Base-by-base conservation (phyloP, 1,140 invertebrate genomes). In the Acromyrmex charruanus region DNA sequence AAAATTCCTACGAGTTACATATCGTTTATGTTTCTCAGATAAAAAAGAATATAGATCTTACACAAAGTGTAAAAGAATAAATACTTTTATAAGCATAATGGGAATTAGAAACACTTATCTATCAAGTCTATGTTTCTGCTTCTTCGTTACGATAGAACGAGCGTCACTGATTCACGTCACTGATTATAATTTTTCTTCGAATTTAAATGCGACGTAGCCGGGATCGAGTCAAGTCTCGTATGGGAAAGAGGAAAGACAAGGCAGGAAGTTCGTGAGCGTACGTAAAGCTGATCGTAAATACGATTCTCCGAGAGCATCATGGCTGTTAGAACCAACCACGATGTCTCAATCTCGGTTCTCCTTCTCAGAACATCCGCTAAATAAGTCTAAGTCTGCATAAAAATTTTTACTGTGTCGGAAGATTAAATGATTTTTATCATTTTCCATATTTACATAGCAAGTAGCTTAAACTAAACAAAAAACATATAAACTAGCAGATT, bases 131-230 rank as follows among this genome's bases (percentile, higher is more conserved):
- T 7, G 21, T n/a, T 44, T 74, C 66, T 59, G 55, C 65, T 87
- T 85, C 80, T 86, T 87, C 90, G 88, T 87, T 89, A 88, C 58
- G 80, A 88, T 66, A 77, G 58, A 81, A 88, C 75, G 75, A 85
- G 59, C 75, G 0, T 6, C 25, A 25, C 25, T 25, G 25, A 25
- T 25, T 31, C 31, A 3, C 31, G 31, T 87, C 72, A 35, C 88
- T 72, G 71, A 88, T 90, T 77, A 86, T 90, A 81, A 89, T 77
- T 88, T 90, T 93, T 91, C 91, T 90, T 91, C 88, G 89, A 92
- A 93, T 92, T 93, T 90, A 92, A 93, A 93, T 92, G 90, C 91
- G 87, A 90, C 88, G 77, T 59, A 59, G 58, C 44, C 31, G 35
- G n/a, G 53, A 75, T 61, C 68, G 61, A 75, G 65, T 18, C 59